Evolutionary conservation across 2,113 vertebrate genomes (phyloP).

Genomic region (Myiagra hebetior): DNA sequence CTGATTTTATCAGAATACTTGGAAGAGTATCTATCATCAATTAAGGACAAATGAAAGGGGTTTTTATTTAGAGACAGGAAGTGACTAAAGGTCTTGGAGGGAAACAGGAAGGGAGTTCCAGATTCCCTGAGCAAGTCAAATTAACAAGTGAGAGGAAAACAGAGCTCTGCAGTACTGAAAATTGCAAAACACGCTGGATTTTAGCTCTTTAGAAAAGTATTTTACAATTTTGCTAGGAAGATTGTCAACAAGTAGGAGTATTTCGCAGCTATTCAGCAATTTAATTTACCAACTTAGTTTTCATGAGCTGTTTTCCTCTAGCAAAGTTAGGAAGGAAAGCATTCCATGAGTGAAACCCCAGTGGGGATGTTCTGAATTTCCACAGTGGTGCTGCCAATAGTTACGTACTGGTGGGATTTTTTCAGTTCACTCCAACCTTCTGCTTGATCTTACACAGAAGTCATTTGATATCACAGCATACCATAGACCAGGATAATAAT

Average conservation of each 20-base stretch:
- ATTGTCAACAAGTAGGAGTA: neutral
- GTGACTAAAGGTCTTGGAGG: slow-evolving; percentile 45
- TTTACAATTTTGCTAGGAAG: neutral
- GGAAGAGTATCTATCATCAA: neutral
- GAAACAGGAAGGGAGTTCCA: slow-evolving; percentile 54
- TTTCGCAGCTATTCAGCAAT: neutral
- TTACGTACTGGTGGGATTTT: neutral
- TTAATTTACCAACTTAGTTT: neutral
- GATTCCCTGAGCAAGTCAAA: neutral
- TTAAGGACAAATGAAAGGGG: slow-evolving; percentile 13
- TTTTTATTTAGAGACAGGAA: slow-evolving; percentile 39
- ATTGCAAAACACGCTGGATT: neutral
- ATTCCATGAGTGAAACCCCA: neutral
- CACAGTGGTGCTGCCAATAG: neutral
- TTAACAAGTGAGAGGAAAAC: neutral
- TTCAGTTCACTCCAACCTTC: neutral
- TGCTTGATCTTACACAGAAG: neutral
- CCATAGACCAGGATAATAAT: neutral
- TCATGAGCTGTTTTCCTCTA: neutral
- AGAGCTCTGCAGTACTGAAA: neutral
- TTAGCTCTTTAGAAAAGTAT: neutral
- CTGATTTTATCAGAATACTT: slow-evolving; percentile 27
- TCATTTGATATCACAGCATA: neutral
- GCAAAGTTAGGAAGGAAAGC: neutral
- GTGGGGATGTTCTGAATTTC: neutral